Evolutionary conservation across 2,113 vertebrate genomes (phyloP).

Genomic region (Mixornis gularis): DNA sequence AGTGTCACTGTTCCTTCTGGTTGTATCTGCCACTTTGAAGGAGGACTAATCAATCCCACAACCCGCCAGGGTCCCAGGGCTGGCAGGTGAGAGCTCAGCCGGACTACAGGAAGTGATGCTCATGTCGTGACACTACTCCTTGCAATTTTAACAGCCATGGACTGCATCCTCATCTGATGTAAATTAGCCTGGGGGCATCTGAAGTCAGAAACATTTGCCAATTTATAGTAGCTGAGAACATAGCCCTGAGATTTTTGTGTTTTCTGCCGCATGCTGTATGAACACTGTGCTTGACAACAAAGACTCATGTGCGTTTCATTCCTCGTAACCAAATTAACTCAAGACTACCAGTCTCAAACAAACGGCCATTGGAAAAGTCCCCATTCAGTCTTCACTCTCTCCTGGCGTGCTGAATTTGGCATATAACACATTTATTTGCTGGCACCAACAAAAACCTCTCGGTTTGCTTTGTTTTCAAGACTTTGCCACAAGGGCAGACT

Average conservation of each 20-base stretch:
- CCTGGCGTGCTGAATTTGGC: conserved; percentile 35
- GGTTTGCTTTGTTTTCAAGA: neutral
- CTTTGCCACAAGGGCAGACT: neutral
- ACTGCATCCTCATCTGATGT: conserved; percentile 52
- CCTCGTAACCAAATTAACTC: conserved; percentile 16
- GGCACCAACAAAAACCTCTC: conserved; percentile 16
- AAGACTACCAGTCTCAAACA: conserved; percentile 10
- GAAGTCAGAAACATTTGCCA: conserved; percentile 33
- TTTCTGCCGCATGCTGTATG: neutral
- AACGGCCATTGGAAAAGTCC: neutral
- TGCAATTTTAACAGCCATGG: neutral
- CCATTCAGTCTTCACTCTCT: conserved; percentile 28
- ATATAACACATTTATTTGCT: neutral
- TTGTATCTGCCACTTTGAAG: neutral
- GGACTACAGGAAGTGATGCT: neutral
- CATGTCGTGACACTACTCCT: neutral
- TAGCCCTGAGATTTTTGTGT: conserved; percentile 53
- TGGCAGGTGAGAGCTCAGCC: neutral
- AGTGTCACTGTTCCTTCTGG: neutral
- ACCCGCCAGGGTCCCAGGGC: neutral
- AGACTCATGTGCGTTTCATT: neutral
- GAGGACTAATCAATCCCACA: neutral
- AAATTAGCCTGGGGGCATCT: conserved; percentile 15
- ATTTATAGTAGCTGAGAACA: conserved; percentile 39
- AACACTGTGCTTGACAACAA: conserved; percentile 32